Conservation (phyloP, 2,113 vertebrate species). For the Gadus chalcogrammus region DNA sequence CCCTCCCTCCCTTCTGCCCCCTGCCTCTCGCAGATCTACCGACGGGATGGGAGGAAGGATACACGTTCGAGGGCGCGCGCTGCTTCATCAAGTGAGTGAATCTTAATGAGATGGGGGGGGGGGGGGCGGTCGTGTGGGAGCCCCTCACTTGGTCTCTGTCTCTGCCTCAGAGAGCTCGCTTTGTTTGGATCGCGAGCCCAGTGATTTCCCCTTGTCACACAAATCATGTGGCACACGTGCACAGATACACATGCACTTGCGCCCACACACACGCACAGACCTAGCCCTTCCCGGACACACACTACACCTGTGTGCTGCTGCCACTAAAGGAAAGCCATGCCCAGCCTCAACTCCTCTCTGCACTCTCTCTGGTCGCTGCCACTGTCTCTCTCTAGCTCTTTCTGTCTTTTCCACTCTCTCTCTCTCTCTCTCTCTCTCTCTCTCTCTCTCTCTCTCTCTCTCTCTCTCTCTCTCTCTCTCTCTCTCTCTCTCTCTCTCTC, state of each 20-base stretch:
- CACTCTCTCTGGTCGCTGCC: background rate
- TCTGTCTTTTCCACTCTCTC: too few species aligned
- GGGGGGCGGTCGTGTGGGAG: background rate
- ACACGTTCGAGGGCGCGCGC: constrained; percentile 94
- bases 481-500: background rate
- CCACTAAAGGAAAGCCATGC: too few species aligned
- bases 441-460: too few species aligned
- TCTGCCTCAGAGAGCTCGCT: constrained; percentile 30
- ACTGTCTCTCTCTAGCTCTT: background rate
- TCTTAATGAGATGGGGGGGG: constrained; percentile 5
- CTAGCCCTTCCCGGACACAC: too few species aligned
- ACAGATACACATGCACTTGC: background rate
- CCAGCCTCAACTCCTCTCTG: too few species aligned
- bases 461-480: background rate
- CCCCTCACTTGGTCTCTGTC: background rate
- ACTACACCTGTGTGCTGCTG: too few species aligned
- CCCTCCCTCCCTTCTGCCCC: background rate
- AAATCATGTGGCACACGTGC: background rate
- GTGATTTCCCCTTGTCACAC: constrained; percentile 13
- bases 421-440: too few species aligned
- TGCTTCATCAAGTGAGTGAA: constrained; percentile 95
- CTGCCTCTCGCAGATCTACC: constrained; percentile 81
- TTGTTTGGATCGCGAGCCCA: constrained; percentile 32
- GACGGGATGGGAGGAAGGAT: constrained; percentile 96
- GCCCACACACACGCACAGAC: too few species aligned